These are phyloP conservation scores for Cotesia typhae DNA, from an alignment of 1,140 invertebrate genomes.

Conservation along the genomic window DNA sequence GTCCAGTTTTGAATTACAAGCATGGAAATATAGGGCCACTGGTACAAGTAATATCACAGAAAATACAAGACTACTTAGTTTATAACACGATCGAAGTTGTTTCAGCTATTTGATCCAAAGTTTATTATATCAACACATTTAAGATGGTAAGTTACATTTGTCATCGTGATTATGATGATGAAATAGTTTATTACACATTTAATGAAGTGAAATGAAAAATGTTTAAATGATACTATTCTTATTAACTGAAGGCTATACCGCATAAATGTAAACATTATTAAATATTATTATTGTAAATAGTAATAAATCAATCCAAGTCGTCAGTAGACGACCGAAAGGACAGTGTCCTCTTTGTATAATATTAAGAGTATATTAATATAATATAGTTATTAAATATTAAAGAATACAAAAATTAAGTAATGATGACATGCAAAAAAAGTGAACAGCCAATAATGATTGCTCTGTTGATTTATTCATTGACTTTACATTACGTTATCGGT, in stretches of 20 bases:
- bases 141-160: too few species aligned
- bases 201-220: background rate
- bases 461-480: conserved; percentile 23
- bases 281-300: conserved; percentile 28
- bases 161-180: background rate
- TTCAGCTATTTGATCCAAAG: background rate
- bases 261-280: conserved; percentile 9
- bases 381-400: background rate
- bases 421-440: background rate
- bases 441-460: conserved; percentile 3
- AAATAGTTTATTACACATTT: too few species aligned
- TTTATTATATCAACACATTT: conserved; percentile 11
- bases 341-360: conserved; percentile 37
- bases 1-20: conserved; percentile 81
- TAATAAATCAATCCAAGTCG: conserved; percentile 60
- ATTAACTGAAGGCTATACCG: conserved; percentile 10
- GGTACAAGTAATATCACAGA: conserved; percentile 76
- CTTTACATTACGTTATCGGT: background rate
- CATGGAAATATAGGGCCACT: conserved; percentile 76
- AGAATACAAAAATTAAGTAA: background rate
- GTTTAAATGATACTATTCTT: conserved; percentile 6
- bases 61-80: conserved; percentile 72
- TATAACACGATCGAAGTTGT: conserved; percentile 84
- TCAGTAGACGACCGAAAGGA: conserved; percentile 42
- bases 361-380: conserved; percentile 22